Base-by-base conservation (phyloP, 2,888 invertebrate genomes). In the Folsomia candida region DNA sequence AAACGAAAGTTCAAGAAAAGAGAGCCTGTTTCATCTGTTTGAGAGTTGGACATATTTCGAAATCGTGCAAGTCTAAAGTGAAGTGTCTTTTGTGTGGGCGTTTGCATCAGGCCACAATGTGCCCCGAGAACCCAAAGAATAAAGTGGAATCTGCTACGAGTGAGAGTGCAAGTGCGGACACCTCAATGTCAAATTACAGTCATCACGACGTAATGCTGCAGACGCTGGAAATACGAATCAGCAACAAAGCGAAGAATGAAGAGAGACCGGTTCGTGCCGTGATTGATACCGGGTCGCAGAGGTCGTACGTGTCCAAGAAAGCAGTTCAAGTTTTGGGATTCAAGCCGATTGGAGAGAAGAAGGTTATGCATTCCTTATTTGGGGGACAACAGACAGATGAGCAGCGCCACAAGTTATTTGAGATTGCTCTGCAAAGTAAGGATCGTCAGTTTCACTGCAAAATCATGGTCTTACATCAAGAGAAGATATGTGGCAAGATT, bases 261-360 rank as follows among this genome's bases (percentile, higher is more conserved):
- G 26, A 60, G 28, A 62, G 14, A 59, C 71, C 76, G n/a, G 57
- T n/a, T n/a, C n/a, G 79, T 22, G 78, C 70, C 6, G 60, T 81
- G 4, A 60, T 81, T 11, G 81, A 81, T 65, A 51, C 69, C 0
- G 80, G 81, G 1, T 80, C 79, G 1, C 78, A 79, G 22, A 37
- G 76, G 27, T 80, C 80, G 0, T 80, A 81, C 58, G 70, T 81
- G 51, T 65, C 76, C 1, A 51, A 70, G 6, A 65, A 71, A 18
- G 57, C 76, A 6, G 80, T 77, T 1, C 28, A 70, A 11, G 72
- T 72, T 14, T 51, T 81, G 22, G 75, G 71, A 2, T 78, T 80
- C 51, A 27, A 70, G 37, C 47, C 68, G n/a, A 67, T 69, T 6
- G 77, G 69, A 2, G 60, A 65, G 1, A 68, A 65, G 51, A 74